Evolutionary conservation across 1,140 invertebrate genomes (phyloP), one percentile per base, ranked within the genome.

Genomic region (Goniozus legneri): DNA sequence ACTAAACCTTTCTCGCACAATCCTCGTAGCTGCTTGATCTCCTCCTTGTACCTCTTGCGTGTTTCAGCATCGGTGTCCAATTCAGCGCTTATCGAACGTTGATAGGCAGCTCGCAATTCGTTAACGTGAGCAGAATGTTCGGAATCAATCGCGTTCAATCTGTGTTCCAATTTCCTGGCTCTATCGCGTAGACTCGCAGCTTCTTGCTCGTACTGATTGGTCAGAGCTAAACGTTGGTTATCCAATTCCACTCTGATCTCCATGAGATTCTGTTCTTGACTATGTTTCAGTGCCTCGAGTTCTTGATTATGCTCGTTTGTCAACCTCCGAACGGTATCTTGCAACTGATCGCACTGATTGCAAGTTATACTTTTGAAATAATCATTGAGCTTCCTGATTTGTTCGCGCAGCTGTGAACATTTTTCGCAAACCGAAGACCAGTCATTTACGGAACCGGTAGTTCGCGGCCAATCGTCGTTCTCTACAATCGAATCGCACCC

Each of bases 1-100:
- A 85, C 68, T 44, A 95, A 74, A 6, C 91, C 91, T 64, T 91
- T 91, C 65, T 92, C 90, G 71, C 91, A 94, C 14, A 94, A 74
- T 22, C 82, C 81, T 57, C 86, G 82, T 24, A 93, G 73, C 69
- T 92, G 88, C 66, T 92, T 89, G 47, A 95, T 89, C 76, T 92
- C 90, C 24, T 84, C 80, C 70, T 92, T 87, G 66, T 93, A 92
- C 33, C 86, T 78, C 56, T 86, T 84, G 13, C 85, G 77, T 21
- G 89, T 84, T 41, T 83, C 83, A 52, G 86, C 85, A 55, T 85
- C 82, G 4, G 81, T 79, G 38, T 74, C 69, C 6, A 74, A 49
- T 47, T 71, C 70, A 30, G 58, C 60, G 54, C 45, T 63, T 69
- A 74, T 62, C 52, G 80, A 65, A 78, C 83, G 71, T 77, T 77